Evolutionary conservation across 1,140 invertebrate genomes (phyloP).

Genomic region (roundworm (Caenorhabditis elegans)): WBcel235 BX284606.5:12828001-12828500

Average conservation of each 20-base stretch:
- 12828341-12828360: not conserved
- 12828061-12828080: constrained; percentile 6
- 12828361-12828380: not conserved
- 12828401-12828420: too few relatives aligned
- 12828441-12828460: too few relatives aligned
- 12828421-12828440: too few relatives aligned
- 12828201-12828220: not conserved
- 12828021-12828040: constrained; percentile 17
- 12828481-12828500: too few relatives aligned
- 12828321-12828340: constrained; percentile 3
- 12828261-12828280: not conserved
- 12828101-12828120: constrained; percentile 12
- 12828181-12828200: not conserved
- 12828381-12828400: not conserved
- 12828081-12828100: not conserved
- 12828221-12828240: not conserved
- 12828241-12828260: not conserved
- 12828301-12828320: constrained; percentile 27
- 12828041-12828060: too few relatives aligned
- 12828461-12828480: too few relatives aligned
- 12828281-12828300: constrained; percentile 20
- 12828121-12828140: constrained; percentile 6
- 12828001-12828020: not conserved
- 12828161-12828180: too few relatives aligned
- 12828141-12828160: constrained; percentile 6